Conservation (phyloP, 2,888 invertebrate species). For the Leucoma salicis region DNA sequence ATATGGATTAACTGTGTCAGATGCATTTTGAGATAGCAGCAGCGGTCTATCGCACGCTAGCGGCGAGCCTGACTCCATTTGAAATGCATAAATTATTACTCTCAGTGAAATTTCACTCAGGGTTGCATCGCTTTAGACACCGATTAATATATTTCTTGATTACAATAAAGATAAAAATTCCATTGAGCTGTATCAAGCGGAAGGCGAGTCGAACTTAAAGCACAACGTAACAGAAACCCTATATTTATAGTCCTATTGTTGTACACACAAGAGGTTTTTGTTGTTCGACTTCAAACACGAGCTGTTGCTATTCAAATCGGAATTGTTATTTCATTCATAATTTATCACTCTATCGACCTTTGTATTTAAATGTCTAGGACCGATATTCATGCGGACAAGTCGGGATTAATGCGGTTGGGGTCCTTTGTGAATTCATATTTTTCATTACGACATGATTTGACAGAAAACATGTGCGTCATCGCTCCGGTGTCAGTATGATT, state of each 20-base stretch:
- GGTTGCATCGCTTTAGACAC: slow-evolving; percentile 42
- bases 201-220: slow-evolving; percentile 39
- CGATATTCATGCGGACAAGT: slow-evolving; percentile 57
- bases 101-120: slow-evolving; percentile 46
- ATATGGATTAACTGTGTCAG: slow-evolving; percentile 74
- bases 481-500: slow-evolving; percentile 48
- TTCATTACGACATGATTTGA: slow-evolving; percentile 71
- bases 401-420: slow-evolving; percentile 58
- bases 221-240: slow-evolving; percentile 62
- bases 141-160: slow-evolving; percentile 53
- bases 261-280: slow-evolving; percentile 60
- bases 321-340: slow-evolving; percentile 73
- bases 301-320: slow-evolving; percentile 48
- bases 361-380: slow-evolving; percentile 71
- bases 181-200: slow-evolving; percentile 51
- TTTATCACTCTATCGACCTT: slow-evolving; percentile 73
- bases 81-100: slow-evolving; percentile 58
- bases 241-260: slow-evolving; percentile 76
- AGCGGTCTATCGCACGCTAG: slow-evolving; percentile 55
- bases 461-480: slow-evolving; percentile 65
- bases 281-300: slow-evolving; percentile 60
- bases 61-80: slow-evolving; percentile 46
- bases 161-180: slow-evolving; percentile 55
- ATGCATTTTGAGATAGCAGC: slow-evolving; percentile 65
- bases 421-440: slow-evolving; percentile 63